Evolutionary conservation across 2,113 vertebrate species (phyloP), one percentile per base, ranked within the genome.

Genomic region (Forbesichthys agassizii): DNA sequence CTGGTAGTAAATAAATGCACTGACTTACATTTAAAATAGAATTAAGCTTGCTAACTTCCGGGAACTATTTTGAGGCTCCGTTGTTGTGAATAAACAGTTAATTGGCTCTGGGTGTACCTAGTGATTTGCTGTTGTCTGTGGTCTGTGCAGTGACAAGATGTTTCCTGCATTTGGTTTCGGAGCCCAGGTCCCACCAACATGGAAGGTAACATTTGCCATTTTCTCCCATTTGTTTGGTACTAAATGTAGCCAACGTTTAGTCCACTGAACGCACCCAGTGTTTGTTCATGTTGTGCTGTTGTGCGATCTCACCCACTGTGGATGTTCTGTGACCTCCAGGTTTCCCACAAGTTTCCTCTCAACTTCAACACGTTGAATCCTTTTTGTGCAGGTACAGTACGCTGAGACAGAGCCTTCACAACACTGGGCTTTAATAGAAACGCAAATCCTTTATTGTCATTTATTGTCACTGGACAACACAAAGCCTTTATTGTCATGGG

Each of bases 121-220:
- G 0, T 27, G 27, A 6, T 20, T 46, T 20, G 18, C 75, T n/a
- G 59, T 63, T 16, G 16, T 16, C 16, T 16, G 16, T 16, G 7
- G 36, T 66, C 53, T 62, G 3, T 33, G 7, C 71, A 99, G 98
- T 88, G 98, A 99, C 90, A 98, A 99, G 86, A 92, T 98, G 95
- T 99, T 99, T 75, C 98, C 97, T 76, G 96, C 95, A 6, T 96
- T 99, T 87, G 98, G 98, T 42, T 99, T 99, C 88, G 98, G 97
- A 77, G 98, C 98, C 11, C 93, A 97, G 89, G 84, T 99, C 70
- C 96, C 97, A 67, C 98, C 98, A 11, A 85, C 90, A 0, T 96
- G 95, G 94, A 95, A 98, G 94, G 98, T 99, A 63, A 75, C 27
- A 10, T 42, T 14, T 51, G 27, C 27, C 20, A 4, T 52, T 14